Evolutionary conservation across 2,888 invertebrate species (phyloP), one percentile per base, ranked within the genome.

Genomic region (Carcina quercana): DNA sequence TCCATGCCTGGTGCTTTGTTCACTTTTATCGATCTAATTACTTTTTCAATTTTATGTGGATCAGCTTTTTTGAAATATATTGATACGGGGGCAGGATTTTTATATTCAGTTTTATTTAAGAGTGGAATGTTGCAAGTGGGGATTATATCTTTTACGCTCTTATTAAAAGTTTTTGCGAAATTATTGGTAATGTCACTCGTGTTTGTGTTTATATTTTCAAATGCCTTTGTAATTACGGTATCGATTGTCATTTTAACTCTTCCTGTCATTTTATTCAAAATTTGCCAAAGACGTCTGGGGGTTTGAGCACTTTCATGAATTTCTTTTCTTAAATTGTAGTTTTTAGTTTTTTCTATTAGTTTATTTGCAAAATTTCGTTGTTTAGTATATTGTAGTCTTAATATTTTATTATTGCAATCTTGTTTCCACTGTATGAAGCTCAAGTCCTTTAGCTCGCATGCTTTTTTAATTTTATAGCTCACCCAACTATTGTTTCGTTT

Each of bases 1-100:
- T 39, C 42, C 1, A 8, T 12, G 3, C 38, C 38, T 4, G 42
- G 35, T 13, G 30, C 32, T 34, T 40, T 40, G 19, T 20, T 34
- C 29, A 1, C 15, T 7, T 31, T 30, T 11, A 37, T 5, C 1
- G 26, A 12, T 8, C 15, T 30, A 7, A 36, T 31, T 7, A 39
- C 33, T 13, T 10, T 21, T 1, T n/a, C 7, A n/a, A 34, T 15
- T 5, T 11, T 17, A 3, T 26, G 12, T 7, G 21, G 8, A 10
- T 6, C 21, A 1, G 28, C 28, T 17, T 24, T 24, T 12, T 30
- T 29, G 8, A 36, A 3, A 21, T 10, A 20, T 10, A 40, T 25
- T 1, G 34, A 29, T 13, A 15, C 12, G 2, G 22, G 12, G 7
- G 32, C 21, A 1, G 4, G 13, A 1, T 12, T 30, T 15, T 6